Conservation (phyloP, 2,797 vertebrate genomes). For the Clarias pachynema region DNA sequence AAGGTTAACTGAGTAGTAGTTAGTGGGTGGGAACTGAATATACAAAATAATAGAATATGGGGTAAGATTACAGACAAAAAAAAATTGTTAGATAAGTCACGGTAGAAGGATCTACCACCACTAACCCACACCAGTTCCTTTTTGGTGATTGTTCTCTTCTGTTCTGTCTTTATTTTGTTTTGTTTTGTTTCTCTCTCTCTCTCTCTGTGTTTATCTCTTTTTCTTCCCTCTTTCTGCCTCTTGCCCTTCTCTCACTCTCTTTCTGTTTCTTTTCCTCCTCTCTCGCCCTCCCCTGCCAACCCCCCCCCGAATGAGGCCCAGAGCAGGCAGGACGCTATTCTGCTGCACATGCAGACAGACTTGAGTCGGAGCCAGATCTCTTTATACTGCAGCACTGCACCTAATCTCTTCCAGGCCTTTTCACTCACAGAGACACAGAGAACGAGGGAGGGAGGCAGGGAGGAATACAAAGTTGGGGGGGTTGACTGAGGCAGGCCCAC, state of each 20-base stretch:
- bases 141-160: background rate
- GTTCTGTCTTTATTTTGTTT: background rate
- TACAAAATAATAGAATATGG: conserved; percentile 13
- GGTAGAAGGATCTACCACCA: background rate
- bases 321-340: conserved; percentile 68
- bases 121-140: background rate
- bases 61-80: conserved; percentile 59
- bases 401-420: conserved; percentile 99
- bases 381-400: conserved; percentile 88
- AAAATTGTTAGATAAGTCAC: background rate
- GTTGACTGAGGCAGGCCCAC: conserved; percentile 59
- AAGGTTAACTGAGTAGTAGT: background rate
- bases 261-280: conserved; percentile 37
- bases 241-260: conserved; percentile 26
- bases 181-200: background rate
- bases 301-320: conserved; percentile 87
- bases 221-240: conserved; percentile 53
- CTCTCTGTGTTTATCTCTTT: background rate
- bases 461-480: conserved; percentile 47
- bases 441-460: conserved; percentile 46
- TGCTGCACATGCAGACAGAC: conserved; percentile 86
- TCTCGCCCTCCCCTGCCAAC: conserved; percentile 41
- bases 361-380: conserved; percentile 89
- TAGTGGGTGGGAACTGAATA: background rate
- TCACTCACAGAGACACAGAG: conserved; percentile 86